Evolutionary conservation across 2,888 invertebrate genomes (phyloP).

Genomic region (Timandra comae): DNA sequence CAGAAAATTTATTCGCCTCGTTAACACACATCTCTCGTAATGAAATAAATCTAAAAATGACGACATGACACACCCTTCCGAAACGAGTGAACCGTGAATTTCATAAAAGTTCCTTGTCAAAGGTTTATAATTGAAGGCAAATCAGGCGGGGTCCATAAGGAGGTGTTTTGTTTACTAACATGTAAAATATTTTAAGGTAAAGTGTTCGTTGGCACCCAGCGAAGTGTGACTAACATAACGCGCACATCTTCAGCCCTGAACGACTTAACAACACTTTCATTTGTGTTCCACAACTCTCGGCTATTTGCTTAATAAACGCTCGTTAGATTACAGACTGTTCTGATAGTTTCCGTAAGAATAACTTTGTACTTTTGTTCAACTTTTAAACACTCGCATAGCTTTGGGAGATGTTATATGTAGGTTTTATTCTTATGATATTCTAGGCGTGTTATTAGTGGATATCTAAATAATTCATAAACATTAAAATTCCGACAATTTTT

Average conservation of each 20-base stretch:
- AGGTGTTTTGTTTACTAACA: constrained; percentile 28
- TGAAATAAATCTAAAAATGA: too few relatives aligned
- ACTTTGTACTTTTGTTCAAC: constrained; percentile 13
- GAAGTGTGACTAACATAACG: constrained; percentile 32
- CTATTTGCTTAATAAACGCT: constrained; percentile 44
- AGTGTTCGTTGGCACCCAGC: constrained; percentile 23
- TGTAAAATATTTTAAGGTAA: constrained; percentile 29
- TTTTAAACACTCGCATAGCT: constrained; percentile 1
- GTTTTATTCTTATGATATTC: too few relatives aligned
- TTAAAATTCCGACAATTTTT: too few relatives aligned
- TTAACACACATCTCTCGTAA: too few relatives aligned
- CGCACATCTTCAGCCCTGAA: constrained; percentile 24
- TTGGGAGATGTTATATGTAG: too few relatives aligned
- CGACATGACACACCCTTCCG: too few relatives aligned
- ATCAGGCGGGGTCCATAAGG: constrained; percentile 27
- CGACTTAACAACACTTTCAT: constrained; percentile 39
- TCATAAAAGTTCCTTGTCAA: constrained; percentile 26
- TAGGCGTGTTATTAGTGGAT: too few relatives aligned
- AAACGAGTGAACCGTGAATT: constrained; percentile 23
- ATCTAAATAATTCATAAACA: too few relatives aligned
- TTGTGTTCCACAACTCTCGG: constrained; percentile 38
- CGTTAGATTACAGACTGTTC: constrained; percentile 35
- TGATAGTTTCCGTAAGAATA: constrained; percentile 30
- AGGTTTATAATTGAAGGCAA: constrained; percentile 34
- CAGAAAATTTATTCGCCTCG: too few relatives aligned